A percentile compares a stretch with the other conserved stretches of the same genome.
These are phyloP conservation scores for Tetranychus piercei DNA, from an alignment of 2,888 invertebrate genomes.

Conservation along the genomic window DNA sequence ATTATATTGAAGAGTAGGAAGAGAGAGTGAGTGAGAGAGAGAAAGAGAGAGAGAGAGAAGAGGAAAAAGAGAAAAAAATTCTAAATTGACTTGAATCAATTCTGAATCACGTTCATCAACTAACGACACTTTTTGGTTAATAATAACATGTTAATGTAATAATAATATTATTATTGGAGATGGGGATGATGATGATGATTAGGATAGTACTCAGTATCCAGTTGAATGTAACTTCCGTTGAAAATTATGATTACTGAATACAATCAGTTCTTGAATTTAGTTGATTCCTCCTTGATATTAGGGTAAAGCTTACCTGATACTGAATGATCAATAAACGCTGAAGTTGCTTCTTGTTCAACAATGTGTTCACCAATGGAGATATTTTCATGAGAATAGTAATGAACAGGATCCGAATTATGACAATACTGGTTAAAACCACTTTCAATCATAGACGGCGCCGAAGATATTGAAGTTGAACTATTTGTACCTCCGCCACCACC, in stretches of 20 bases:
- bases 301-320: neutral
- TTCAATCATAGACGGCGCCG: neutral
- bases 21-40: neutral
- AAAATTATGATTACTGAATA: too few relatives aligned
- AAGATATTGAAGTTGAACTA: neutral
- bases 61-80: neutral
- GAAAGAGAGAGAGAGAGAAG: conserved; percentile 4
- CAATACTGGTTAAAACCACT: neutral
- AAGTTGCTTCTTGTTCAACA: neutral
- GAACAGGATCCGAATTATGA: neutral
- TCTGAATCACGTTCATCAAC: too few relatives aligned
- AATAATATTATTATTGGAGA: too few relatives aligned
- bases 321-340: neutral
- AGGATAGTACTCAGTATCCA: too few relatives aligned
- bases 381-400: neutral
- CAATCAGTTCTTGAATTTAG: too few relatives aligned
- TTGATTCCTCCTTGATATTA: too few relatives aligned
- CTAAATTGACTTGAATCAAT: neutral
- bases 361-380: neutral
- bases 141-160: too few relatives aligned
- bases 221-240: too few relatives aligned
- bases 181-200: too few relatives aligned
- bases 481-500: neutral
- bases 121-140: too few relatives aligned
- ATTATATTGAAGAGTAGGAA: neutral